phyloP scores from a whole-genome alignment of 2,797 vertebrate genomes.

The Coranthus polyacanthus region DNA sequence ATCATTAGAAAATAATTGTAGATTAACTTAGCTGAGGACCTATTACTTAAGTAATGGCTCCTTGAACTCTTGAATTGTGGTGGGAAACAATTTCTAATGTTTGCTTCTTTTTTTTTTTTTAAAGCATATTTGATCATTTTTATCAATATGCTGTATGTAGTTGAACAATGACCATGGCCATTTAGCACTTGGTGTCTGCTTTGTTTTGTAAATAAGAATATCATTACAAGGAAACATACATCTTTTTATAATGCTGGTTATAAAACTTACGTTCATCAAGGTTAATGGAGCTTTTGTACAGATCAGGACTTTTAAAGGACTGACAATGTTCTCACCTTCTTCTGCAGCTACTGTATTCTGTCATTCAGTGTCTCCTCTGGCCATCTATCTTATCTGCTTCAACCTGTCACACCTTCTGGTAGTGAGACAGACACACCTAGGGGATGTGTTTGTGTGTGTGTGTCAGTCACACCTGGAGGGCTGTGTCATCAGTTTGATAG shows the following conservation, averaged over 20 bases:
- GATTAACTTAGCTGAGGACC: too few relatives aligned
- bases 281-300: conserved; percentile 8
- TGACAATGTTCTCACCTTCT: conserved; percentile 8
- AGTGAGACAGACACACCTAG: conserved; percentile 41
- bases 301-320: conserved; percentile 33
- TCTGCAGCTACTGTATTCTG: conserved; percentile 17
- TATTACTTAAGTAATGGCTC: too few relatives aligned
- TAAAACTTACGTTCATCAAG: not conserved
- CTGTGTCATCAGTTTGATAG: conserved; percentile 55
- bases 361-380: conserved; percentile 38
- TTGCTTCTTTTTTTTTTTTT: too few relatives aligned
- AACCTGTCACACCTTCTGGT: conserved; percentile 70
- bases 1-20: too few relatives aligned
- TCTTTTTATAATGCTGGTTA: conserved; percentile 17
- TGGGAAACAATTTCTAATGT: too few relatives aligned
- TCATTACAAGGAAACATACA: not conserved
- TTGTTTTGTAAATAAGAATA: too few relatives aligned
- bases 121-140: too few relatives aligned
- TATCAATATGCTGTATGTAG: too few relatives aligned
- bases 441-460: conserved; percentile 6
- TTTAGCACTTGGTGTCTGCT: too few relatives aligned
- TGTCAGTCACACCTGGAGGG: conserved; percentile 57
- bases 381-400: conserved; percentile 64
- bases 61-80: too few relatives aligned
- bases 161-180: too few relatives aligned